Conservation (phyloP, 2,888 invertebrate species). For the Mamestra brassicae region DNA sequence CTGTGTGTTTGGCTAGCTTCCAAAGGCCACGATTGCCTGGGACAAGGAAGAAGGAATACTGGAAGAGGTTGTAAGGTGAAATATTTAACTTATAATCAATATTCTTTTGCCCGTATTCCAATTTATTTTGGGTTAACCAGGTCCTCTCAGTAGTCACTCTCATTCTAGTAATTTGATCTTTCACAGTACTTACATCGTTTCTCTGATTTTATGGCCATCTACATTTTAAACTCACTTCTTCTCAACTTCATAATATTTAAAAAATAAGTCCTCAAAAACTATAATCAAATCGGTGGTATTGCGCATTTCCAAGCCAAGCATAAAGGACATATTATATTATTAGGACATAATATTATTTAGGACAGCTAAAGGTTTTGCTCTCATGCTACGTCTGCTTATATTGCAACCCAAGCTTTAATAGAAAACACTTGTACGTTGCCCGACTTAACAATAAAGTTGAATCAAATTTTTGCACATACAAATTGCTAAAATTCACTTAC, state of each 20-base stretch:
- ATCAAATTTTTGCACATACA: too few species aligned
- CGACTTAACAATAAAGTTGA: not conserved
- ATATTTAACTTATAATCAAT: not conserved
- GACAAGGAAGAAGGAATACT: constrained; percentile 38
- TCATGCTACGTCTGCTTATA: not conserved
- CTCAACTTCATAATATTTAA: too few species aligned
- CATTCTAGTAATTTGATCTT: too few species aligned
- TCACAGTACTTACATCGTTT: too few species aligned
- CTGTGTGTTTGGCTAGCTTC: constrained; percentile 79
- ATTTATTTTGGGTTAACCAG: not conserved
- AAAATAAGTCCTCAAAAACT: too few species aligned
- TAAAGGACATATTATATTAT: not conserved
- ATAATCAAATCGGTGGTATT: too few species aligned
- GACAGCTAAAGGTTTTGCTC: not conserved
- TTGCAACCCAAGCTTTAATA: too few species aligned
- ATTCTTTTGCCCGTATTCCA: not conserved
- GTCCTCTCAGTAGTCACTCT: too few species aligned
- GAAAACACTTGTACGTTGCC: not conserved
- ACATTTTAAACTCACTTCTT: too few species aligned
- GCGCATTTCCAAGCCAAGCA: not conserved
- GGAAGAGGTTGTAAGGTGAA: constrained; percentile 40
- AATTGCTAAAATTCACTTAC: not conserved
- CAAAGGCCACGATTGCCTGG: constrained; percentile 79
- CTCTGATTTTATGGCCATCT: too few species aligned
- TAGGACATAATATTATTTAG: too few species aligned